A percentile compares a stretch with the other conserved stretches of the same genome.
phyloP scores from a whole-genome alignment of 1,140 invertebrate species.

The Ditylenchus dipsaci region DNA sequence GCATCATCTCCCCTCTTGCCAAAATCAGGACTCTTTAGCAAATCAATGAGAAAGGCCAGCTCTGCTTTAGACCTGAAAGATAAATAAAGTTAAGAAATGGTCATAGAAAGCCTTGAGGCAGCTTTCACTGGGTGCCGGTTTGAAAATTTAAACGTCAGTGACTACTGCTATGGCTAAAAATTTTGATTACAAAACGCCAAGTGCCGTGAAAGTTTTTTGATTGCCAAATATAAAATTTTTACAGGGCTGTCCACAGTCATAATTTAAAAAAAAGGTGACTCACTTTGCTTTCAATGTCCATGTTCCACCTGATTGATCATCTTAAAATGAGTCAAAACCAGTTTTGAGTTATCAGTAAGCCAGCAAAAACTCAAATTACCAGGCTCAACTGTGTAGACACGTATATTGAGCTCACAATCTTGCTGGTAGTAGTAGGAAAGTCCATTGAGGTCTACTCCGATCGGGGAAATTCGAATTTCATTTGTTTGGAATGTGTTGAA shows the following conservation, averaged over 20 bases:
- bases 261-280: not conserved
- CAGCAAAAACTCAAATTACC: too few species aligned
- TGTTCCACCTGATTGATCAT: conserved; percentile 34
- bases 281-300: conserved; percentile 29
- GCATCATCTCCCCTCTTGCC: conserved; percentile 20
- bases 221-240: too few species aligned
- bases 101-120: too few species aligned
- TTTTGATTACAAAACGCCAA: too few species aligned
- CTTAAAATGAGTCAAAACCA: not conserved
- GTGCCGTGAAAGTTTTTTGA: too few species aligned
- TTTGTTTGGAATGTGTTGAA: conserved; percentile 29
- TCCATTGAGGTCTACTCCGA: conserved; percentile 33
- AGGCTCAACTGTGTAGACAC: conserved; percentile 39
- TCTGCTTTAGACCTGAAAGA: conserved; percentile 15
- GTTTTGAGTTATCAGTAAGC: too few species aligned
- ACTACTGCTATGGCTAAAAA: too few species aligned
- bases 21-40: conserved; percentile 31
- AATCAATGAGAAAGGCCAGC: conserved; percentile 17
- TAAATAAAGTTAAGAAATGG: not conserved
- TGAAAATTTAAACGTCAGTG: too few species aligned
- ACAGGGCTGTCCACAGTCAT: too few species aligned
- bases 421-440: conserved; percentile 34
- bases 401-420: conserved; percentile 36
- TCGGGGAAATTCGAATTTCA: conserved; percentile 40
- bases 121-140: too few species aligned